These are phyloP conservation scores for Drosophila infuscata DNA, from an alignment of 2,888 invertebrate species.

Conservation along the genomic window DNA sequence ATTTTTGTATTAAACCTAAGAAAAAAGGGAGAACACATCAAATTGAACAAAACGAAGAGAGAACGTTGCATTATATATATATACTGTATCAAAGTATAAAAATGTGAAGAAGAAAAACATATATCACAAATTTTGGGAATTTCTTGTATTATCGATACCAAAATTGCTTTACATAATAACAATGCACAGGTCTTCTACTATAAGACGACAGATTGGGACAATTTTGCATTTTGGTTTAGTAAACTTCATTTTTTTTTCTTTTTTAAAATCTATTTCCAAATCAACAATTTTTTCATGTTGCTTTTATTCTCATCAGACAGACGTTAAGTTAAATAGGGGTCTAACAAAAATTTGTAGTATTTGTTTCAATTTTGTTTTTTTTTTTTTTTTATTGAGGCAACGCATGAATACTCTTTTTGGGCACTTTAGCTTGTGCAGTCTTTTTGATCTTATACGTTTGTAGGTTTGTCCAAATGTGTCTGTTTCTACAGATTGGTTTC, in stretches of 20 bases:
- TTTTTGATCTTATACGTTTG: slow-evolving; percentile 1
- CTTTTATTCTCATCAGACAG: not conserved
- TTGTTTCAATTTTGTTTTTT: not conserved
- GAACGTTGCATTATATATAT: too few relatives aligned
- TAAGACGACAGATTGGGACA: not conserved
- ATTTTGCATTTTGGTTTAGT: not conserved
- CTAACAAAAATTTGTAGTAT: not conserved
- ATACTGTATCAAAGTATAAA: not conserved
- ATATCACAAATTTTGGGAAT: slow-evolving; percentile 32
- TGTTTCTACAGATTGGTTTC: slow-evolving; percentile 16
- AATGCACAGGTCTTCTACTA: not conserved
- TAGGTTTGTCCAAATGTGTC: not conserved
- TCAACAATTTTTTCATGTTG: not conserved
- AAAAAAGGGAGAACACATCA: slow-evolving; percentile 22
- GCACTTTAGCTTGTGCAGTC: slow-evolving; percentile 10
- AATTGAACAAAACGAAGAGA: slow-evolving; percentile 1
- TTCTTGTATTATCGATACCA: slow-evolving; percentile 77
- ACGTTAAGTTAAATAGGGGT: too few relatives aligned
- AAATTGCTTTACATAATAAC: slow-evolving; percentile 58
- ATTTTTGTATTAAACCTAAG: slow-evolving; percentile 57
- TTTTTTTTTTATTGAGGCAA: not conserved
- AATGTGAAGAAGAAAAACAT: not conserved
- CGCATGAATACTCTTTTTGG: slow-evolving; percentile 1
- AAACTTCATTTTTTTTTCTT: slow-evolving; percentile 3
- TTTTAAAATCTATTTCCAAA: slow-evolving; percentile 6